Conservation (phyloP, 2,113 vertebrate species). For the Picathartes gymnocephalus region DNA sequence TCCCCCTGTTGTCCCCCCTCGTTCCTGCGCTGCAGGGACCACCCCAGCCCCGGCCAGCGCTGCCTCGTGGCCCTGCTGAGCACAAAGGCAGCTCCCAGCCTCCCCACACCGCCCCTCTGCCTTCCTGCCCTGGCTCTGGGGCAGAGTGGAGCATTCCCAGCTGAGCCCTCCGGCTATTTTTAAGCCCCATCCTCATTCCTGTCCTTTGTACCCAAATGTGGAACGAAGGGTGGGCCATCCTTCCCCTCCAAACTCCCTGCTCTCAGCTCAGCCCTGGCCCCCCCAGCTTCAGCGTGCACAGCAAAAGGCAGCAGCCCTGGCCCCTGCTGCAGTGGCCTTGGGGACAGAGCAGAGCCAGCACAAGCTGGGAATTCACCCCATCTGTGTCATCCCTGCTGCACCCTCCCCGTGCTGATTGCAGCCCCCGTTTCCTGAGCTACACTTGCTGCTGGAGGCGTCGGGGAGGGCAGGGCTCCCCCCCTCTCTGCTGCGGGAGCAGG, state of each 20-base stretch:
- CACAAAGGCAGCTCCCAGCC: background rate
- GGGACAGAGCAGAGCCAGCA: background rate
- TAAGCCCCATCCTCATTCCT: background rate
- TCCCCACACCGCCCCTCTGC: background rate
- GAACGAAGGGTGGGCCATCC: background rate
- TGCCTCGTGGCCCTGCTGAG: background rate
- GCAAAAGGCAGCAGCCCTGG: background rate
- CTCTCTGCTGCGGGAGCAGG: background rate
- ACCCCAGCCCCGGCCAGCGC: fast-evolving
- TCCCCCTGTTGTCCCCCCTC: background rate
- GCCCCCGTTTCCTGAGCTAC: background rate
- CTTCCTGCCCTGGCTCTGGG: background rate
- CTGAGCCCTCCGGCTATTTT: slow-evolving; percentile 15
- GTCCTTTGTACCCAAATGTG: background rate
- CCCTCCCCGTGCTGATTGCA: background rate
- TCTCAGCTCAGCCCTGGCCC: background rate
- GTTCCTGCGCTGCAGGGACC: background rate
- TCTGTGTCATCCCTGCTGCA: fast-evolving
- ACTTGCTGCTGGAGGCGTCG: fast-evolving
- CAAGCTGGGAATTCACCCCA: background rate
- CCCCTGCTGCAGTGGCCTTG: fast-evolving
- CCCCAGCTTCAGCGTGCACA: background rate
- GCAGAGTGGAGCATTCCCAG: background rate
- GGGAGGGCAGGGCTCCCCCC: background rate
- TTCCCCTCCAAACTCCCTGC: background rate